Conservation (phyloP, 2,888 invertebrate genomes). For the Odontocolon sp. region DNA sequence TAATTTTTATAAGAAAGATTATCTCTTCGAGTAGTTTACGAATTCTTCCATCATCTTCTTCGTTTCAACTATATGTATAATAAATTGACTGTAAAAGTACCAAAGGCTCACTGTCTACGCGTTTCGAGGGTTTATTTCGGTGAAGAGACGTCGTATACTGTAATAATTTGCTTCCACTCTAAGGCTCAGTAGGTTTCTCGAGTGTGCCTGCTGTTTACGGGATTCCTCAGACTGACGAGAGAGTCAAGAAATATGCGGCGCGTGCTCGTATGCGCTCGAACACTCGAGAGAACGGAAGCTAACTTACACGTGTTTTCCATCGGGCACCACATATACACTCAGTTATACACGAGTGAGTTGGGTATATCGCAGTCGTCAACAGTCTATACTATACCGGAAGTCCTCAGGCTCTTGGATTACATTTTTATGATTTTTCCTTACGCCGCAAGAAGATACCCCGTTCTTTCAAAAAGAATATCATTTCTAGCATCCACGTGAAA, state of each 20-base stretch:
- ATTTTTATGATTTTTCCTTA: constrained; percentile 19
- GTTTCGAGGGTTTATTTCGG: constrained; percentile 30
- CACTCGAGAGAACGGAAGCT: constrained; percentile 61
- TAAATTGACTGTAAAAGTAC: no score
- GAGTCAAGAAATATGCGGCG: constrained; percentile 23
- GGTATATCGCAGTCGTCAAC: constrained; percentile 24
- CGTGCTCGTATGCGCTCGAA: constrained; percentile 44
- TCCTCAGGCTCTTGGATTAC: constrained; percentile 39
- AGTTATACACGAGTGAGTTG: constrained; percentile 14
- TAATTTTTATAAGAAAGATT: no score
- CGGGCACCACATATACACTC: constrained; percentile 38
- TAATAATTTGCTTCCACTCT: constrained; percentile 38
- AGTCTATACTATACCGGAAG: constrained; percentile 45
- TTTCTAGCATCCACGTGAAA: not conserved
- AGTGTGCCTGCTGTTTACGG: constrained; percentile 57
- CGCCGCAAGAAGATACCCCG: not conserved
- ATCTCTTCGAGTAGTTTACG: no score
- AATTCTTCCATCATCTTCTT: no score
- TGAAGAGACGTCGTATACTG: constrained; percentile 17
- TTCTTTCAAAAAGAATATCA: not conserved
- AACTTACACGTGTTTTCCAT: constrained; percentile 64
- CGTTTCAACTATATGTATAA: no score
- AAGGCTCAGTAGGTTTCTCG: constrained; percentile 41
- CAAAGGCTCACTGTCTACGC: not conserved
- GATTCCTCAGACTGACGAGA: constrained; percentile 49